Conservation (phyloP, 2,113 vertebrate species). For the Podarcis muralis region DNA sequence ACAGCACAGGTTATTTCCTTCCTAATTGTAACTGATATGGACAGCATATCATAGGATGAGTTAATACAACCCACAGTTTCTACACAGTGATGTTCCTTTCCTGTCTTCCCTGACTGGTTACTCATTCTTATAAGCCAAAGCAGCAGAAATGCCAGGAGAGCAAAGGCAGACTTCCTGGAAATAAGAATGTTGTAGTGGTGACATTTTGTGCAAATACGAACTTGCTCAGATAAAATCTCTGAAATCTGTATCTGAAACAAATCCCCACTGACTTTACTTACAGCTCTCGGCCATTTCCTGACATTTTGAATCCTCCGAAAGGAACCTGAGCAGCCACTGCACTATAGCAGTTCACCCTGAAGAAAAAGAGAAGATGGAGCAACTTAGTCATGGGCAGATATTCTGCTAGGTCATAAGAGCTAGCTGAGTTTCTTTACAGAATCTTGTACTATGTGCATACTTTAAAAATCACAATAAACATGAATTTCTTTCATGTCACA, state of each 20-base stretch:
- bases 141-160: neutral
- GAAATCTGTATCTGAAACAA: neutral
- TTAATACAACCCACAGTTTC: neutral
- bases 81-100: neutral
- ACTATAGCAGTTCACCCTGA: slow-evolving; percentile 89
- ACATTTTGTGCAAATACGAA: neutral
- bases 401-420: neutral
- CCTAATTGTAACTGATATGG: too few species aligned
- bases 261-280: slow-evolving; percentile 72
- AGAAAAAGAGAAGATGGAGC: slow-evolving; percentile 10
- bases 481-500: neutral
- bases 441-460: neutral
- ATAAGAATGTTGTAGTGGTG: neutral
- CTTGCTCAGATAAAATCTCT: neutral
- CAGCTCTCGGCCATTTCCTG: slow-evolving; percentile 91
- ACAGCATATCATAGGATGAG: neutral
- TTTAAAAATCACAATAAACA: neutral
- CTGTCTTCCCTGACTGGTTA: neutral
- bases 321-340: slow-evolving; percentile 80
- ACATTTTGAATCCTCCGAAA: slow-evolving; percentile 94
- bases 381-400: neutral
- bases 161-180: neutral
- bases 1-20: too few species aligned
- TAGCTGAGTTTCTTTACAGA: neutral
- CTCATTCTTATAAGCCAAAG: neutral